Base-by-base conservation (phyloP, 2,797 vertebrate species). In the Gallirallus australis region DNA sequence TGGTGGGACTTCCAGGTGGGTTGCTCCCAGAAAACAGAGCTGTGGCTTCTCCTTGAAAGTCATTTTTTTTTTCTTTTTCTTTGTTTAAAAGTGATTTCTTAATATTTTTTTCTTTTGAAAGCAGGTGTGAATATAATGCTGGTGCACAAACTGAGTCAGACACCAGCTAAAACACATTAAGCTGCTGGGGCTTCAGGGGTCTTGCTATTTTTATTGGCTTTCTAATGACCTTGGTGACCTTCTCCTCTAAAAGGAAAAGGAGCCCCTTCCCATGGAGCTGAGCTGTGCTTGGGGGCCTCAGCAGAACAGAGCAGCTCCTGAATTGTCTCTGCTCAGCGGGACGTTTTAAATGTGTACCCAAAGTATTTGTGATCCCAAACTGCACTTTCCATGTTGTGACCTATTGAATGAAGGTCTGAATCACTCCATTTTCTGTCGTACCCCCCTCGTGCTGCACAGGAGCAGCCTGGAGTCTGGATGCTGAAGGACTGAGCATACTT, bases 381-480 rank as follows among this genome's bases (percentile, higher is more conserved):
- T 5, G 4, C 3, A 5, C 8, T 81, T 76, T 53, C 53, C 28
- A 3, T 54, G 27, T 28, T 80, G 69, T 57, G 54, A 71, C 47
- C 9, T 57, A 6, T 12, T 9, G 48, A 56, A 11, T 35, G 61
- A 53, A 6, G 40, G 37, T 82, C 80, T 86, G 40, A 68, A 64
- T 86, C 11, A 5, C 65, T 27, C 0, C 42, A 45, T 53, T 45
- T 77, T 7, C 27, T 33, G 4, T 12, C 9, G 37, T 35, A 9
- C n/a, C 37, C n/a, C 28, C 8, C 1, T 18, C 23, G 0, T 3
- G 54, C 27, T 1, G 0, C 19, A 0, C 7, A 27, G 77, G n/a
- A 84, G 40, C 69, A 82, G 81, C 10, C 24, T 40, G 13, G 11
- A 64, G 10, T 48, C 16, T 5, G n/a, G 73, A 2, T 68, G 78